A percentile compares a stretch with the other conserved stretches of the same genome.
These are phyloP conservation scores for Gallinago paraguaiae DNA, from an alignment of 2,113 vertebrate species.

Conservation along the genomic window DNA sequence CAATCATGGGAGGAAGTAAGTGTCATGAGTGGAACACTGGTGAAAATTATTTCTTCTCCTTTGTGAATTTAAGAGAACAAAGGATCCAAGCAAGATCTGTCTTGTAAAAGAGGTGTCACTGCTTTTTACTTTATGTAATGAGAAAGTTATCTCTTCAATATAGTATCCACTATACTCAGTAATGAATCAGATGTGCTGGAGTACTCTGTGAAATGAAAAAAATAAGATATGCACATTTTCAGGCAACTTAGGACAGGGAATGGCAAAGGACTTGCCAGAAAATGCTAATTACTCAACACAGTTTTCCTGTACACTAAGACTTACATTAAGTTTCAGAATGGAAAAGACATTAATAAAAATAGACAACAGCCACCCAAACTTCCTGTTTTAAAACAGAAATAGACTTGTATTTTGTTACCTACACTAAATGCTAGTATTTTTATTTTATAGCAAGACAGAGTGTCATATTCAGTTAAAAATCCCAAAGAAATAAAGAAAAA, in stretches of 20 bases:
- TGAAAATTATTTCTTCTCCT: not conserved
- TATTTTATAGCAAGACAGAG: not conserved
- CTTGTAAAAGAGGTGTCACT: not conserved
- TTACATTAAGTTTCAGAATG: not conserved
- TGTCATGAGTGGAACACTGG: not conserved
- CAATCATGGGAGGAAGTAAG: not conserved
- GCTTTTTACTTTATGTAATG: not conserved
- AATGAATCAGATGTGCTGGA: not conserved
- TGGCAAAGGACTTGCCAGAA: not conserved
- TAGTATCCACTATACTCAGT: not conserved
- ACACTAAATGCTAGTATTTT: not conserved
- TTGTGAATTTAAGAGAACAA: not conserved
- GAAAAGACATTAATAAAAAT: not conserved
- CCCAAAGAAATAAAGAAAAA: not conserved
- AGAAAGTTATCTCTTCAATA: not conserved
- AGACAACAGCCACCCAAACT: not conserved
- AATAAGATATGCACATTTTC: not conserved
- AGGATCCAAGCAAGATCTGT: not conserved
- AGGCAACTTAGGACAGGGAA: not conserved
- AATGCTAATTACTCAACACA: not conserved
- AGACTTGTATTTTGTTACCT: not conserved
- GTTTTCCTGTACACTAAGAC: not conserved
- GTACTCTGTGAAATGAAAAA: not conserved
- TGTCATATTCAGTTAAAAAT: not conserved
- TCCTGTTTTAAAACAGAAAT: not conserved